Evolutionary conservation across 1,140 invertebrate genomes (phyloP).

Genomic region (Muscidifurax raptorellus): DNA sequence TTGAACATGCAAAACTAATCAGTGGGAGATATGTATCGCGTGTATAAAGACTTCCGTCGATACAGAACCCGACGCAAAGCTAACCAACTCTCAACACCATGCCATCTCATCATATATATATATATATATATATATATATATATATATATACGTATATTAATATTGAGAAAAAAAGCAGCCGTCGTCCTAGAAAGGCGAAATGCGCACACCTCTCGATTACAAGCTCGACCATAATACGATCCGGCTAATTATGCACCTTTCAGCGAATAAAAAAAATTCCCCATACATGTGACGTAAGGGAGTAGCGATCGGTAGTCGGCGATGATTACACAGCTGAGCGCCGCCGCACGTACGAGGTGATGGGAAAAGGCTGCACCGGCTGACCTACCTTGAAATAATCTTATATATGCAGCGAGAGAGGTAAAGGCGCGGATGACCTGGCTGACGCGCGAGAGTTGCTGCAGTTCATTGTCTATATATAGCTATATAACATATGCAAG

Average conservation of each 20-base stretch:
- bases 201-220: not conserved
- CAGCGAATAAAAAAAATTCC: not conserved
- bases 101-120: no score
- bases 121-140: no score
- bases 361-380: slow-evolving; percentile 12
- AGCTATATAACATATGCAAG: no score
- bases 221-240: not conserved
- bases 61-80: not conserved
- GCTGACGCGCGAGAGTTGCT: not conserved
- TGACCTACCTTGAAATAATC: slow-evolving; percentile 38
- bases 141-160: no score
- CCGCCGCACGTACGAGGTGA: not conserved
- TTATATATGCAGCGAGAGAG: not conserved
- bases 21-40: not conserved
- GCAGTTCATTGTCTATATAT: not conserved
- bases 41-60: not conserved
- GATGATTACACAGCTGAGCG: not conserved
- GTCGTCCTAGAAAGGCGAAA: not conserved
- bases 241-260: not conserved
- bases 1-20: not conserved
- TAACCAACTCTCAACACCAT: not conserved
- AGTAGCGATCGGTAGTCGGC: not conserved
- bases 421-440: not conserved
- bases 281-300: not conserved
- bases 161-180: not conserved